phyloP scores from a whole-genome alignment of 1,140 invertebrate genomes.

The Drosophila arizonae region DNA sequence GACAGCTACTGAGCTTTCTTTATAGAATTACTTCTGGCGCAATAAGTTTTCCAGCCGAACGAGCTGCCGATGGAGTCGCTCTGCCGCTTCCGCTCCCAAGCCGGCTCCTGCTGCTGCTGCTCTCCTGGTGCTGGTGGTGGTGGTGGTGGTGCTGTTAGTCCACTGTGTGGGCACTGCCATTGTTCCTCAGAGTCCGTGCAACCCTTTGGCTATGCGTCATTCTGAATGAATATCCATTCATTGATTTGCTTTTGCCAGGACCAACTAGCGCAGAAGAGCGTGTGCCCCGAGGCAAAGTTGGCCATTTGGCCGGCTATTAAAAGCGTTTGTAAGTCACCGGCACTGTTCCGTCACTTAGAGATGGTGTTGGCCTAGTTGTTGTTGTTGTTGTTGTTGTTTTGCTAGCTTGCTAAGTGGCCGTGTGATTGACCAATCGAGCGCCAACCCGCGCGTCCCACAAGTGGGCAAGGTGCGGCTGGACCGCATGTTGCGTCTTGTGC shows the following conservation, averaged over 20 bases:
- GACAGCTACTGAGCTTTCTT: constrained; percentile 57
- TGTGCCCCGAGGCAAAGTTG: neutral
- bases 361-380: constrained; percentile 36
- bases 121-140: constrained; percentile 25
- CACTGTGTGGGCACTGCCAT: constrained; percentile 19
- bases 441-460: constrained; percentile 17
- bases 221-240: constrained; percentile 56
- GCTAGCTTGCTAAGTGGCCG: constrained; percentile 53
- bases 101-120: no score
- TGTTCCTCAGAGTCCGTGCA: constrained; percentile 13
- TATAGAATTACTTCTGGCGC: constrained; percentile 81
- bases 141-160: constrained; percentile 21
- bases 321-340: constrained; percentile 37
- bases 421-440: constrained; percentile 65
- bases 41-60: constrained; percentile 77
- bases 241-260: constrained; percentile 67
- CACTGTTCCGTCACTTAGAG: constrained; percentile 3
- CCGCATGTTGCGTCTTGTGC: constrained; percentile 59
- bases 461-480: constrained; percentile 62
- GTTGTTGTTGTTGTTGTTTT: constrained; percentile 41
- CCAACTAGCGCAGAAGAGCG: constrained; percentile 52
- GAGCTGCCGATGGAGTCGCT: constrained; percentile 66
- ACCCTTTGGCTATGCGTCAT: constrained; percentile 30
- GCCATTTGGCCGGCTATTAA: constrained; percentile 51
- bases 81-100: neutral